Evolutionary conservation across 2,797 vertebrate species (phyloP).

Genomic region (Manis pentadactyla): DNA sequence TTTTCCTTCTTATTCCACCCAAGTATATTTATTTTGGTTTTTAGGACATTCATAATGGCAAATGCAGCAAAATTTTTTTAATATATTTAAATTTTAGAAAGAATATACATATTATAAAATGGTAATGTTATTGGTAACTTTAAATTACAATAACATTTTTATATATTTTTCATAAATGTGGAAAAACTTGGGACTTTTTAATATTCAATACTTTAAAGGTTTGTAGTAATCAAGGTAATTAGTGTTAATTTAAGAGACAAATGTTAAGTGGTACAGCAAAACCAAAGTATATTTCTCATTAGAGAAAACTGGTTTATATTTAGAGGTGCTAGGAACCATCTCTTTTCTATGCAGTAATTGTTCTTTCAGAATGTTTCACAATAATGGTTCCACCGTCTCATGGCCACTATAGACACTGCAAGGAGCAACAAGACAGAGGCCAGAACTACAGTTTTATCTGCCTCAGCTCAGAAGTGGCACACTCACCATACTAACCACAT

Average conservation of each 20-base stretch:
- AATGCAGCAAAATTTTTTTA: not conserved
- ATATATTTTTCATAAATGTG: not conserved
- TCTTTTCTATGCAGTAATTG: not conserved
- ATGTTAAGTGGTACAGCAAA: not conserved
- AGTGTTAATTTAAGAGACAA: not conserved
- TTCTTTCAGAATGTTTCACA: not conserved
- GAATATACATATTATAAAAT: not conserved
- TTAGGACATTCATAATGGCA: not conserved
- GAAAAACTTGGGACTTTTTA: not conserved
- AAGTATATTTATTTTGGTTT: not conserved
- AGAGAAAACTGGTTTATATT: not conserved
- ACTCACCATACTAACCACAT: not conserved
- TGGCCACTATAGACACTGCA: not conserved
- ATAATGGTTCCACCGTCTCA: not conserved
- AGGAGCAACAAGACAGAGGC: not conserved
- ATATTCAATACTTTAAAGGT: not conserved
- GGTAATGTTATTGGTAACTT: not conserved
- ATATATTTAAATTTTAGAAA: not conserved
- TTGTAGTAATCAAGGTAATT: not conserved
- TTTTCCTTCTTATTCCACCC: not conserved
- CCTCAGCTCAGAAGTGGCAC: not conserved
- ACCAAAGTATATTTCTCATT: not conserved
- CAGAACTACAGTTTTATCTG: not conserved
- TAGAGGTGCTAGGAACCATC: not conserved
- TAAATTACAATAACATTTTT: not conserved